A percentile compares a stretch with the other conserved stretches of the same genome.
Conservation (phyloP, 2,797 vertebrate species). For the Sebastes nivosus region DNA sequence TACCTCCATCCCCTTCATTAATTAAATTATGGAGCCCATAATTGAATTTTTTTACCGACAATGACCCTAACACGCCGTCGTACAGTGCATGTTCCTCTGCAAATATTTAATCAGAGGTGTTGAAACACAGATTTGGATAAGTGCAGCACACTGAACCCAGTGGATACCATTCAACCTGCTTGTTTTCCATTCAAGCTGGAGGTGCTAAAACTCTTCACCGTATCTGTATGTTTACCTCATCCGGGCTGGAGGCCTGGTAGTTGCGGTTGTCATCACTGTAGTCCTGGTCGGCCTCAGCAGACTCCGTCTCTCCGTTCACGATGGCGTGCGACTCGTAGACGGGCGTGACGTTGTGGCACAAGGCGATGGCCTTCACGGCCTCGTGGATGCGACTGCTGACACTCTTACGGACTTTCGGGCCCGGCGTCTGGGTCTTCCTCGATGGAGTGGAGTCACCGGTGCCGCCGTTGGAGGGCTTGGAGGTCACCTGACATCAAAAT, state of each 20-base stretch:
- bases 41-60: too few relatives aligned
- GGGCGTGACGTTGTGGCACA: constrained; percentile 97
- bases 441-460: constrained; percentile 77
- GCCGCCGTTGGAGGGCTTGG: constrained; percentile 54
- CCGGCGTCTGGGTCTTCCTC: constrained; percentile 79
- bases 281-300: constrained; percentile 93
- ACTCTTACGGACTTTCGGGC: constrained; percentile 92
- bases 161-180: not conserved
- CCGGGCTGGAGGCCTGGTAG: constrained; percentile 97
- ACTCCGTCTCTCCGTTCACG: constrained; percentile 85
- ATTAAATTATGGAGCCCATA: too few relatives aligned
- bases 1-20: too few relatives aligned
- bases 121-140: not conserved
- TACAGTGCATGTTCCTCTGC: not conserved
- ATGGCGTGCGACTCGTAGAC: constrained; percentile 88
- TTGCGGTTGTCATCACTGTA: constrained; percentile 93
- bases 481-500: constrained; percentile 40
- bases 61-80: too few relatives aligned
- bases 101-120: not conserved
- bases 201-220: not conserved
- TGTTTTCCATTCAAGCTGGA: not conserved
- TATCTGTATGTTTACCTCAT: constrained; percentile 84
- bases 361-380: constrained; percentile 94
- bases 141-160: not conserved
- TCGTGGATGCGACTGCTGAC: constrained; percentile 94